Evolutionary conservation across 2,888 invertebrate genomes (phyloP).

Genomic region (Trachelus stipa): DNA sequence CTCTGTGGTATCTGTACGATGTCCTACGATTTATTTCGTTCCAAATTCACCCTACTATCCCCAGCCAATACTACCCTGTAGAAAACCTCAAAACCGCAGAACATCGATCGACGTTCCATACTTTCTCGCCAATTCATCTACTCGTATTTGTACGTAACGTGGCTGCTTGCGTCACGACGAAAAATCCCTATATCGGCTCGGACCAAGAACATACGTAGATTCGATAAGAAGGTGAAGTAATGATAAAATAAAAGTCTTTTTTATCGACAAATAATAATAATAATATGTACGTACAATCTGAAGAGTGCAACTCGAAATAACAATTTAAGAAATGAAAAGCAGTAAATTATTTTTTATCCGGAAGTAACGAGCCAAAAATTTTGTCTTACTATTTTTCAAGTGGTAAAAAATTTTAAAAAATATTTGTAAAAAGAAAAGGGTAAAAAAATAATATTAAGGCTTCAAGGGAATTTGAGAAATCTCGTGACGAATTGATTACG

Average conservation of each 20-base stretch:
- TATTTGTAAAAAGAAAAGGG: neutral
- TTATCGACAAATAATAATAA: neutral
- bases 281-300: neutral
- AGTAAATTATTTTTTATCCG: neutral
- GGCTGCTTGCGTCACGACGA: neutral
- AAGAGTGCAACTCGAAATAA: neutral
- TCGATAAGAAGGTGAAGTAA: neutral
- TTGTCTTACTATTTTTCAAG: too few species aligned
- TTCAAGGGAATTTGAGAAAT: neutral
- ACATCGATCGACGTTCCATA: constrained; percentile 34
- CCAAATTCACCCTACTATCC: constrained; percentile 16
- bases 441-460: neutral
- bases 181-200: neutral
- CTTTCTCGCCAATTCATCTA: constrained; percentile 20
- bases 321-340: neutral
- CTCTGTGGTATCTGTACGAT: neutral
- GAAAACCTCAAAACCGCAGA: constrained; percentile 23
- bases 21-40: constrained; percentile 15
- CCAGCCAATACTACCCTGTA: neutral
- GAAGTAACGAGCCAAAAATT: neutral
- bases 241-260: neutral
- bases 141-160: neutral
- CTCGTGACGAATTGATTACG: neutral
- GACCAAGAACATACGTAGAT: neutral
- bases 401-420: neutral